phyloP scores from a whole-genome alignment of 2,113 vertebrate genomes.

The Clarias gariepinus region DNA sequence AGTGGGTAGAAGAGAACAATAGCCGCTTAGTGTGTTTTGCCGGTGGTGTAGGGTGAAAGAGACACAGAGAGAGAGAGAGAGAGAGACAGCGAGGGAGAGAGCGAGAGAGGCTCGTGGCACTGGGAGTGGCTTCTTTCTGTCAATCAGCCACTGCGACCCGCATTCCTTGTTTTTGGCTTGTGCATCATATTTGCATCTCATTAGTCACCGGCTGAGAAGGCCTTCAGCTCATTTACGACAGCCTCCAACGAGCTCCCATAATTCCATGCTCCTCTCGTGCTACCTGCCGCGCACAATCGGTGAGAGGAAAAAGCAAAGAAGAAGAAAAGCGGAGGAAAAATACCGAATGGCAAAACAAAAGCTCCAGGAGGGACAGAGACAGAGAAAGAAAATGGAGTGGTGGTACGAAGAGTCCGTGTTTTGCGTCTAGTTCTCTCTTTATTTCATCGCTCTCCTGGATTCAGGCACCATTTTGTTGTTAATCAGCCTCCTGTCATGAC shows the following conservation, averaged over 20 bases:
- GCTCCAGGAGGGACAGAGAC: constrained; percentile 52
- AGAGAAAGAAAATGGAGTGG: constrained; percentile 47
- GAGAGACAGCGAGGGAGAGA: not conserved
- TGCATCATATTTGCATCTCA: constrained; percentile 99
- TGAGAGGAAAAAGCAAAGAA: constrained; percentile 60
- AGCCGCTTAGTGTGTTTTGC: constrained; percentile 33
- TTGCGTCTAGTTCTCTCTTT: constrained; percentile 64
- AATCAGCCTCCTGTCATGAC: constrained; percentile 98
- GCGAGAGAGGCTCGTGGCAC: constrained; percentile 42
- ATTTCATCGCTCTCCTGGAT: constrained; percentile 79
- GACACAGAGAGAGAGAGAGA: not conserved
- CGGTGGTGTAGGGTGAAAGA: constrained; percentile 31
- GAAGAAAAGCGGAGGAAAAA: constrained; percentile 60
- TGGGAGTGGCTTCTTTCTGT: constrained; percentile 45
- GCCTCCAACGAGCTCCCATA: constrained; percentile 85
- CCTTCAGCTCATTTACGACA: constrained; percentile 90
- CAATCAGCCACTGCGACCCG: constrained; percentile 71
- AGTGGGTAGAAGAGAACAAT: constrained; percentile 33
- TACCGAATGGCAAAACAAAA: constrained; percentile 78
- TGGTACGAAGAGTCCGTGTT: constrained; percentile 73
- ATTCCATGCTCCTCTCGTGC: constrained; percentile 87
- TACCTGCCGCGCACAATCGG: constrained; percentile 86
- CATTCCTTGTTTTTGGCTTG: constrained; percentile 85
- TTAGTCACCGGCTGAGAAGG: constrained; percentile 89
- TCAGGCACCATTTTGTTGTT: constrained; percentile 95